phyloP scores from a whole-genome alignment of 2,888 invertebrate genomes.

The Morpho helenor region DNA sequence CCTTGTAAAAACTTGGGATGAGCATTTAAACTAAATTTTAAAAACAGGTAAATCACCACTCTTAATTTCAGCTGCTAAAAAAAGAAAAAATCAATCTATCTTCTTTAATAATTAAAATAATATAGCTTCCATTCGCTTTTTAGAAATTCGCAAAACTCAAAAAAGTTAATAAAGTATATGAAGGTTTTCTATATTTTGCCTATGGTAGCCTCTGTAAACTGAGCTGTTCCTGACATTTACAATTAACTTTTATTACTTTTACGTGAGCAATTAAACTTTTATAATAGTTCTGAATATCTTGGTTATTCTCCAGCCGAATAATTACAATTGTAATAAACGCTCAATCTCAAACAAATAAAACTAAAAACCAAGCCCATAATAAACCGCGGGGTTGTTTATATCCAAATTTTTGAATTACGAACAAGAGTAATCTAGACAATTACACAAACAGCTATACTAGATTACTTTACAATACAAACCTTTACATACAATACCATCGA shows the following conservation, averaged over 20 bases:
- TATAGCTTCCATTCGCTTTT: too few relatives aligned
- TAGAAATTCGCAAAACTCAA: too few relatives aligned
- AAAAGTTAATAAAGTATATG: too few relatives aligned
- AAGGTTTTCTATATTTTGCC: too few relatives aligned
- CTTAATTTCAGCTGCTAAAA: neutral
- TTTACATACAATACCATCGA: constrained; percentile 12
- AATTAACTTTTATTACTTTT: too few relatives aligned
- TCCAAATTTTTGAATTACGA: constrained; percentile 10
- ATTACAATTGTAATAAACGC: neutral
- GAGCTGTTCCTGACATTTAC: too few relatives aligned
- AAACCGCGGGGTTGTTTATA: constrained; percentile 8
- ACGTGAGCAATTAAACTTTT: too few relatives aligned
- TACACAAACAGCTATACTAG: constrained; percentile 26
- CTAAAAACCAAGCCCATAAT: constrained; percentile 4
- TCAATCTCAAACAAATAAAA: neutral
- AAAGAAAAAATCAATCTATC: too few relatives aligned
- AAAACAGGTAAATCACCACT: neutral
- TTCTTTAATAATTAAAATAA: too few relatives aligned
- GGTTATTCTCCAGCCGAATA: too few relatives aligned
- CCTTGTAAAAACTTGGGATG: neutral
- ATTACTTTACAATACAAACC: constrained; percentile 17
- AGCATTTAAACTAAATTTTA: neutral
- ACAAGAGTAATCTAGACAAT: constrained; percentile 23
- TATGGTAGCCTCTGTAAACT: too few relatives aligned
- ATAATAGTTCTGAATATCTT: too few relatives aligned